phyloP scores from a whole-genome alignment of 2,113 vertebrate species.

The Orthochromis indermauri region DNA sequence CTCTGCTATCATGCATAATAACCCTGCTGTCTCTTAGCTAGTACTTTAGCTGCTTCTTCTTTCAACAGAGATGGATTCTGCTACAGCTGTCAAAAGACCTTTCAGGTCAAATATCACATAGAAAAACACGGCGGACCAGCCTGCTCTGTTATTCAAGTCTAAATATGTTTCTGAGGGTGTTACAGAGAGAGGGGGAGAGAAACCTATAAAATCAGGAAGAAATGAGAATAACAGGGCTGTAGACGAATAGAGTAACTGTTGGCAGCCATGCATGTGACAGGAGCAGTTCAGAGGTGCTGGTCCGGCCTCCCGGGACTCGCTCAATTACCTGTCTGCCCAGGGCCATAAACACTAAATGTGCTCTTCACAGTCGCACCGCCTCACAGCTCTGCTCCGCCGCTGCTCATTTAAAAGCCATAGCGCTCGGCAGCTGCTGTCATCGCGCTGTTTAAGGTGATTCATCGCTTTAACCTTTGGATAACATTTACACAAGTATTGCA shows the following conservation, averaged over 20 bases:
- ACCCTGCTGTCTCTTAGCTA: not conserved
- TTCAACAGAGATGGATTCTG: not conserved
- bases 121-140: not conserved
- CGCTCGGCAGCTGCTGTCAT: accelerated
- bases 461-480: not conserved
- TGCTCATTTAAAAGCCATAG: not conserved
- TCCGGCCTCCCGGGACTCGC: not conserved
- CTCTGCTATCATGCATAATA: not conserved
- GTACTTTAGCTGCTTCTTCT: not conserved
- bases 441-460: not conserved
- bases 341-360: not conserved
- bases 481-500: not conserved
- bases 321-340: not conserved
- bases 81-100: not conserved
- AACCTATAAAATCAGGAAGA: not conserved
- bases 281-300: not conserved
- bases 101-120: not conserved
- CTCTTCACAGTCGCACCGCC: not conserved
- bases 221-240: not conserved
- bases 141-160: not conserved
- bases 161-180: not conserved
- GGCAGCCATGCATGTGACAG: not conserved
- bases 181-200: not conserved
- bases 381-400: not conserved
- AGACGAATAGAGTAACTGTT: not conserved